These are phyloP conservation scores for Neodiprion fabricii DNA, from an alignment of 1,140 invertebrate species.

Conservation along the genomic window DNA sequence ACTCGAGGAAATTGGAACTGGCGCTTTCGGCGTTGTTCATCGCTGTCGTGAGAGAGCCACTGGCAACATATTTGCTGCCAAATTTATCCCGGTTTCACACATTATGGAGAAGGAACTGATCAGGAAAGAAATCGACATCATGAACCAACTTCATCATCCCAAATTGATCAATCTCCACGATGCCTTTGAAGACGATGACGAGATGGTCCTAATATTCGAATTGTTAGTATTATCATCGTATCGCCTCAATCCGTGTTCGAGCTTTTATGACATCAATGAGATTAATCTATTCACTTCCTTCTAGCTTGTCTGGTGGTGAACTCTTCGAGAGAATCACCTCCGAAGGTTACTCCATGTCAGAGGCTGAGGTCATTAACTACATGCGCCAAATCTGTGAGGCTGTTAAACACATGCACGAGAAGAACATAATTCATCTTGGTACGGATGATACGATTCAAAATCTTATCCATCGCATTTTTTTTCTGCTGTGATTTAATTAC, in stretches of 20 bases:
- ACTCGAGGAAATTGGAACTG: slow-evolving; percentile 98
- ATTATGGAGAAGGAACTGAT: slow-evolving; percentile 97
- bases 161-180: slow-evolving; percentile 98
- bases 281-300: slow-evolving; percentile 14
- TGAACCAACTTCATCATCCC: slow-evolving; percentile 98
- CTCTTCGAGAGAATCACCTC: slow-evolving; percentile 98
- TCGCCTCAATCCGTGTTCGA: neutral
- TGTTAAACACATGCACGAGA: slow-evolving; percentile 99
- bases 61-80: slow-evolving; percentile 97
- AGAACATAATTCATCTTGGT: slow-evolving; percentile 97
- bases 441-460: slow-evolving; percentile 25
- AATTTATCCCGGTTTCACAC: slow-evolving; percentile 97
- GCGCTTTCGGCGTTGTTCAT: slow-evolving; percentile 98
- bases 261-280: neutral
- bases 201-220: slow-evolving; percentile 99
- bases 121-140: slow-evolving; percentile 97
- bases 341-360: slow-evolving; percentile 97
- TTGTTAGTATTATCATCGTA: slow-evolving; percentile 77
- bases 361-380: slow-evolving; percentile 99
- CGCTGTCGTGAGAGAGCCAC: slow-evolving; percentile 94
- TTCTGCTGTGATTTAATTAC: neutral
- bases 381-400: slow-evolving; percentile 98
- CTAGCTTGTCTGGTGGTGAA: slow-evolving; percentile 95
- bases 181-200: slow-evolving; percentile 98
- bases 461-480: slow-evolving; percentile 5